Conservation (phyloP, 2,797 vertebrate species). For the Smutsia gigantea region DNA sequence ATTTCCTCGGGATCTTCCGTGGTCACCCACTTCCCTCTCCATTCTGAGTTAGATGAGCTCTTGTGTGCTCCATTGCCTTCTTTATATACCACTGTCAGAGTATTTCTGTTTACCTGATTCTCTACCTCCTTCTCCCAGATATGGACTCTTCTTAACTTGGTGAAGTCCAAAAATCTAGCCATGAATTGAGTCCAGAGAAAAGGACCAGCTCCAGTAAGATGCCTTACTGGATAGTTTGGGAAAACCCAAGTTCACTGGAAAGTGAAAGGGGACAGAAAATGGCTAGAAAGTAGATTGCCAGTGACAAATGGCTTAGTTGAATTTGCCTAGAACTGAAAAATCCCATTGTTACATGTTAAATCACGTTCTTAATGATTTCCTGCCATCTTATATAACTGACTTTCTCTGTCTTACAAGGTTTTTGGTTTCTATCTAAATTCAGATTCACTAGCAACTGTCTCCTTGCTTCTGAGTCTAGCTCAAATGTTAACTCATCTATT, state of each 20-base stretch:
- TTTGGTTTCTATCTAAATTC: conserved; percentile 43
- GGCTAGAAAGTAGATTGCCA: background rate
- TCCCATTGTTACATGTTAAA: background rate
- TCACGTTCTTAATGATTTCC: background rate
- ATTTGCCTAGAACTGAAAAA: background rate
- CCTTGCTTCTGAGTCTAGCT: background rate
- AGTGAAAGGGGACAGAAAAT: conserved; percentile 3
- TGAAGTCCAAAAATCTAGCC: conserved; percentile 13
- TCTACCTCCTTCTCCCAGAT: background rate
- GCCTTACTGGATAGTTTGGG: background rate
- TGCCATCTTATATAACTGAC: conserved; percentile 6
- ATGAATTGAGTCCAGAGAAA: background rate
- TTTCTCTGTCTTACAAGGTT: conserved; percentile 4
- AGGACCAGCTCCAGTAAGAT: background rate
- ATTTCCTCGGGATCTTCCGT: background rate
- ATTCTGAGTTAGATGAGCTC: background rate
- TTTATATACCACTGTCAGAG: background rate
- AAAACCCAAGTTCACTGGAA: background rate
- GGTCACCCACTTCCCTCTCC: background rate
- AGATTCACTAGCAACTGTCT: background rate
- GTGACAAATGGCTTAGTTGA: background rate
- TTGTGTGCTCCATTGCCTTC: background rate
- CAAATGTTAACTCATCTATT: background rate
- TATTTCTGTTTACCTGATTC: background rate
- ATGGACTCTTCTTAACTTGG: background rate